A percentile compares a stretch with the other conserved stretches of the same genome.
These are phyloP conservation scores for Discoglossus pictus DNA, from an alignment of 2,797 vertebrate genomes.

Conservation along the genomic window DNA sequence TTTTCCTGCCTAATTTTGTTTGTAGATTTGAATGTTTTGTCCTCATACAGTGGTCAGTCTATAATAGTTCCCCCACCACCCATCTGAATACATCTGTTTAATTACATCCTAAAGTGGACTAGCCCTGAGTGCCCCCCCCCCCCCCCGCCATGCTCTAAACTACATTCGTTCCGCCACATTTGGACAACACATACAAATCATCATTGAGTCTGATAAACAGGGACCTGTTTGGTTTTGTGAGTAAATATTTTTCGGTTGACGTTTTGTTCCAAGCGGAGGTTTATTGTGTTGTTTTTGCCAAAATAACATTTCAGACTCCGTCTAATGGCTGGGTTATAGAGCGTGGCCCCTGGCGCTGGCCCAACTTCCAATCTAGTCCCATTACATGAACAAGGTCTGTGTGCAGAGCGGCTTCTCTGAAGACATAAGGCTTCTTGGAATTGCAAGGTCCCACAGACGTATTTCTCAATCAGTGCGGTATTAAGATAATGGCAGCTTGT, in stretches of 20 bases:
- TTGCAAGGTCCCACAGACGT: constrained; percentile 21
- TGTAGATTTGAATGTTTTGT: too few relatives aligned
- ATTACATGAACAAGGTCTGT: constrained; percentile 37
- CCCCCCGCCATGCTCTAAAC: too few relatives aligned
- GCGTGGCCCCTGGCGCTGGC: neutral
- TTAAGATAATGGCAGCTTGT: constrained; percentile 27
- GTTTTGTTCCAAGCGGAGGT: constrained; percentile 47
- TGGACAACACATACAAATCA: neutral
- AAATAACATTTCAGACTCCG: neutral
- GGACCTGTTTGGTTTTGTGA: constrained; percentile 22
- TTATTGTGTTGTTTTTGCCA: constrained; percentile 35
- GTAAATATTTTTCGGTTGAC: constrained; percentile 20
- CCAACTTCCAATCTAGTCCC: constrained; percentile 25
- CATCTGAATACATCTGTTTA: too few relatives aligned
- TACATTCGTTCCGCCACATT: constrained; percentile 1
- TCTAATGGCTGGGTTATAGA: neutral
- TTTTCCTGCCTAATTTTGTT: too few relatives aligned
- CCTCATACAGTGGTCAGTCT: too few relatives aligned
- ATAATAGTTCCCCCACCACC: too few relatives aligned
- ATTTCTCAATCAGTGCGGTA: constrained; percentile 27
- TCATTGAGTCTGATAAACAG: neutral
- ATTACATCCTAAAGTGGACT: too few relatives aligned
- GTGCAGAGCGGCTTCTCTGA: constrained; percentile 27
- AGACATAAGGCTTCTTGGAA: constrained; percentile 37
- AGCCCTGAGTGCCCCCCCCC: too few relatives aligned